A percentile compares a stretch with the other conserved stretches of the same genome.
phyloP scores from a whole-genome alignment of 2,797 vertebrate species.

The Chaenodraco wilsoni region DNA sequence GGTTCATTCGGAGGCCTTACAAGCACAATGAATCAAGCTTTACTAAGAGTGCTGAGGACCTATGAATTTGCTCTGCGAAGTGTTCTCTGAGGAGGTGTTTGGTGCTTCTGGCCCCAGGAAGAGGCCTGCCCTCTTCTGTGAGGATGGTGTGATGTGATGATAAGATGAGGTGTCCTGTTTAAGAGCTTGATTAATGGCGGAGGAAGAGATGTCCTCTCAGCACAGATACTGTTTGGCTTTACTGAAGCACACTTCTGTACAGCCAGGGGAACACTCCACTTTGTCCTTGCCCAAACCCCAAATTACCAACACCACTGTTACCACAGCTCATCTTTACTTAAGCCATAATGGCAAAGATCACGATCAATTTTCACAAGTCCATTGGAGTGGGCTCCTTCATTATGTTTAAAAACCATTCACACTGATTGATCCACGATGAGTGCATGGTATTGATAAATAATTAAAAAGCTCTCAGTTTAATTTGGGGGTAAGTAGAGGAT shows the following conservation, averaged over 20 bases:
- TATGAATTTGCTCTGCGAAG: conserved; percentile 76
- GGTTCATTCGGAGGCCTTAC: conserved; percentile 68
- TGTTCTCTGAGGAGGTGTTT: conserved; percentile 75
- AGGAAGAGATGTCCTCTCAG: conserved; percentile 77
- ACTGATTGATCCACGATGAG: conserved; percentile 87
- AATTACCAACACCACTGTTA: conserved; percentile 80
- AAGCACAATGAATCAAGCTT: conserved; percentile 77
- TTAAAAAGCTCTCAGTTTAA: conserved; percentile 93
- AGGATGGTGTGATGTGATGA: conserved; percentile 70
- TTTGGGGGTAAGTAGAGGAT: conserved; percentile 86
- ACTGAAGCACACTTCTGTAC: conserved; percentile 77
- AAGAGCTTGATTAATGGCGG: conserved; percentile 81
- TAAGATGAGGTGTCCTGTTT: conserved; percentile 81
- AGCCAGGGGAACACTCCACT: conserved; percentile 63
- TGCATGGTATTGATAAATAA: conserved; percentile 93
- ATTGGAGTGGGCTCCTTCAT: conserved; percentile 80
- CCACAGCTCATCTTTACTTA: conserved; percentile 80
- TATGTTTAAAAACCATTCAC: conserved; percentile 87
- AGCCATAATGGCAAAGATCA: conserved; percentile 79
- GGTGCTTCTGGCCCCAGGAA: conserved; percentile 68
- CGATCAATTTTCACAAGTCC: conserved; percentile 85
- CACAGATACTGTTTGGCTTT: conserved; percentile 75
- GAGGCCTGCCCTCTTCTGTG: conserved; percentile 66
- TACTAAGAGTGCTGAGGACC: conserved; percentile 74
- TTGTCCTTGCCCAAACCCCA: conserved; percentile 65